Evolutionary conservation across 35 echinoderm and acorn worm genomes (phyloP), one percentile per base, ranked within the genome.

Genomic region (Diadema setosum): DNA sequence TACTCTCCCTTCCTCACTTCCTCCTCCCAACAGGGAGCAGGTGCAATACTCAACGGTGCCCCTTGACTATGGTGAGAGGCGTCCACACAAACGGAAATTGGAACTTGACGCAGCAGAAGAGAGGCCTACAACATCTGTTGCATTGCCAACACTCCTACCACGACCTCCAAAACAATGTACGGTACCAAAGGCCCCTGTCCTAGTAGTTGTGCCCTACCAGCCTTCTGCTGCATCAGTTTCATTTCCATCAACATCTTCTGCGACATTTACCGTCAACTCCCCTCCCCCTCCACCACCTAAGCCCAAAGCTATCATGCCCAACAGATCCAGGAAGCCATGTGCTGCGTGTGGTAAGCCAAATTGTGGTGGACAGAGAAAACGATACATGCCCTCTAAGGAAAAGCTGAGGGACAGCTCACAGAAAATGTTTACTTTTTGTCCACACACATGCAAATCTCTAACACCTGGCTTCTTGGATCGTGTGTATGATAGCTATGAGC

Each of bases 171-270:
- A 21, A 31, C 43, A 24, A 9, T 43, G 15, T 2, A 29, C 32
- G 23, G 35, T 82, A 48, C 61, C 64, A 11, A 56, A 39, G 58
- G 88, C 87, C 29, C 87, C 87, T 41, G 49, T 90, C 11, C 30
- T 90, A 55, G 29, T 90, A 65, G 87, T 90, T 39, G 81, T 90
- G 42, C 87, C 87, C 7, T 86, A 29, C 63, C 88, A 90, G 81
- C 88, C 88, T 9, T 29, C 9, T 18, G 88, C 88, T 65, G 45
- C 35, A 27, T 85, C 88, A 82, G 42, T 90, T 18, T 45, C 31
- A 3, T 57, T 90, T 3, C 23, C 25, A 36, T 48, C 81, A 65
- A 24, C 81, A 82, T 5, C 31, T 45, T n/a, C 37, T 34, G 24
- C 60, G 26, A 44, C 88, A 33, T 90, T 90, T 27, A 39, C 70